phyloP scores from a whole-genome alignment of 92 coral and sea anemone genomes.

The Zoanthus gigantus region DNA sequence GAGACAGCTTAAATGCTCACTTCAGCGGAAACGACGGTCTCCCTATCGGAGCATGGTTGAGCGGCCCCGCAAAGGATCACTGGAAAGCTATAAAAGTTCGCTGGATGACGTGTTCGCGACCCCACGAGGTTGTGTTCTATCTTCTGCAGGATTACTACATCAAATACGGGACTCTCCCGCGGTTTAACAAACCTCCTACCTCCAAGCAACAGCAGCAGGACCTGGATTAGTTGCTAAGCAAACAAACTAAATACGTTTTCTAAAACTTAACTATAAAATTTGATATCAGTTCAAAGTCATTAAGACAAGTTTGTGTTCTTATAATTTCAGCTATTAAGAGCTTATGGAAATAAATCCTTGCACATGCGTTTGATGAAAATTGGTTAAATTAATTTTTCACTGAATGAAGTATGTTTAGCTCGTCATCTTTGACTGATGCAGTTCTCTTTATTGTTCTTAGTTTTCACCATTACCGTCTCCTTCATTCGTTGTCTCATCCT shows the following conservation, averaged over 20 bases:
- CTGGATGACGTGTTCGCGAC: constrained; percentile 81
- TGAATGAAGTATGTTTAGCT: background rate
- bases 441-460: background rate
- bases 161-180: constrained; percentile 72
- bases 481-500: background rate
- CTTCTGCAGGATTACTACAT: constrained; percentile 80
- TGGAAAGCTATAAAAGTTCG: constrained; percentile 88
- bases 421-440: background rate
- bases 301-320: background rate
- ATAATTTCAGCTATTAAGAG: background rate
- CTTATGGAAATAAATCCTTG: background rate
- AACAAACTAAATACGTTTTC: background rate
- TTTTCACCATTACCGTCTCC: background rate
- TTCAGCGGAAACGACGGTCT: constrained; percentile 93
- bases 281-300: background rate
- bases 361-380: no score
- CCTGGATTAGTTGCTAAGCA: background rate
- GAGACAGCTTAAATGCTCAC: constrained; percentile 86
- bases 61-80: constrained; percentile 80
- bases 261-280: background rate
- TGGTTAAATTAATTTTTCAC: background rate
- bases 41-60: constrained; percentile 79
- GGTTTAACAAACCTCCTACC: constrained; percentile 76
- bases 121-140: constrained; percentile 83
- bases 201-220: constrained; percentile 16